Conservation (phyloP, 2,113 vertebrate species). For the Laterallus jamaicensis region DNA sequence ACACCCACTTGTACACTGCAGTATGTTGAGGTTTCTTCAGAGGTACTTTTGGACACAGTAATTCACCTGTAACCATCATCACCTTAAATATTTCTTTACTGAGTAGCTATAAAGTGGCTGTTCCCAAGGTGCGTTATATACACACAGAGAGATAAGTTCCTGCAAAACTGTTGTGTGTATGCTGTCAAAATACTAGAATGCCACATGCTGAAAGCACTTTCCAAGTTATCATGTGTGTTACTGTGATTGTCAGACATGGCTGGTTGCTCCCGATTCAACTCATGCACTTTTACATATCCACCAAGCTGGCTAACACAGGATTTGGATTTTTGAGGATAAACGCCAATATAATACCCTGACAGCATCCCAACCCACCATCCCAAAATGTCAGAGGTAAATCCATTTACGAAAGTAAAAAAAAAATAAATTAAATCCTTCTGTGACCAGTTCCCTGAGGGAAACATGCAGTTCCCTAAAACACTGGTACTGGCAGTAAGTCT, state of each 20-base stretch:
- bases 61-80: not conserved
- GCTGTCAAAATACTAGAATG: not conserved
- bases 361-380: not conserved
- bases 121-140: not conserved
- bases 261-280: not conserved
- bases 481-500: not conserved
- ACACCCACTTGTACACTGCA: not conserved
- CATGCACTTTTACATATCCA: not conserved
- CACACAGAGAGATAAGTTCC: not conserved
- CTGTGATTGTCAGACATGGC: not conserved
- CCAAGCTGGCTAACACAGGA: not conserved
- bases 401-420: not conserved
- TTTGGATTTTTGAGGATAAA: not conserved
- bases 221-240: not conserved
- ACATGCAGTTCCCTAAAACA: not conserved
- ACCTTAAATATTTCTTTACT: not conserved
- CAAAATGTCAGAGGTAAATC: not conserved
- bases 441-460: not conserved
- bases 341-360: not conserved
- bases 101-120: not conserved
- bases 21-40: not conserved
- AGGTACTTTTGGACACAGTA: not conserved
- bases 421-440: not conserved
- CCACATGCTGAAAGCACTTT: not conserved
- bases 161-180: not conserved